Conservation (phyloP, 2,797 vertebrate species). For the Sebastes flavidus region DNA sequence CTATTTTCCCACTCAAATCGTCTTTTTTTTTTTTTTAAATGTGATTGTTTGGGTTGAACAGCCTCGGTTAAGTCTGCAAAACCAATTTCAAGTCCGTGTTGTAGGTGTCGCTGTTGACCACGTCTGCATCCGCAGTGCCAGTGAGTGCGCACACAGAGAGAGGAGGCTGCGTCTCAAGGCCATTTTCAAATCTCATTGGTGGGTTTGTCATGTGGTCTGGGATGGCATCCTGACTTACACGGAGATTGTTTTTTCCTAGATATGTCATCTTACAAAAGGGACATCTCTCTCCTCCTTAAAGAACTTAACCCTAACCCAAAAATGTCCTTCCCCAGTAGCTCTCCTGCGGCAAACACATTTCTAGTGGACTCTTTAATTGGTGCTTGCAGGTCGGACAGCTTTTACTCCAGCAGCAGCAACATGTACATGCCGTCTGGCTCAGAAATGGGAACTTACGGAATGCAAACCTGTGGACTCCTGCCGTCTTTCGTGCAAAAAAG, state of each 20-base stretch:
- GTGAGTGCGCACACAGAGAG: slow-evolving; percentile 44
- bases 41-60: slow-evolving; percentile 1
- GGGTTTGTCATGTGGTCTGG: slow-evolving; percentile 96
- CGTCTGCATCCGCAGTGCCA: slow-evolving; percentile 81
- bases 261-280: slow-evolving; percentile 99
- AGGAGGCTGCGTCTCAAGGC: slow-evolving; percentile 96
- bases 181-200: slow-evolving; percentile 99
- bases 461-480: slow-evolving; percentile 99
- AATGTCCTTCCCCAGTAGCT: slow-evolving; percentile 99
- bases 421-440: slow-evolving; percentile 98
- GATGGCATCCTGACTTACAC: slow-evolving; percentile 96
- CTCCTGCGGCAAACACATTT: slow-evolving; percentile 98
- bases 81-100: slow-evolving; percentile 86
- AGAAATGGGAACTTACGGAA: slow-evolving; percentile 99
- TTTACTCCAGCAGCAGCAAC: slow-evolving; percentile 97
- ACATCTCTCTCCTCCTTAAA: slow-evolving; percentile 94
- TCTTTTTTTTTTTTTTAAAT: not conserved
- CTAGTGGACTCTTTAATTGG: slow-evolving; percentile 99
- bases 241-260: slow-evolving; percentile 98
- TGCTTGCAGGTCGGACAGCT: slow-evolving; percentile 98
- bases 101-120: slow-evolving; percentile 98
- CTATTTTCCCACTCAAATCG: not conserved
- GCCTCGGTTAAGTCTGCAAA: slow-evolving; percentile 31
- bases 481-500: slow-evolving; percentile 98
- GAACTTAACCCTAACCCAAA: slow-evolving; percentile 75